Evolutionary conservation across 2,888 invertebrate genomes (phyloP), one percentile per base, ranked within the genome.

Genomic region (Tetragnatha montana): DNA sequence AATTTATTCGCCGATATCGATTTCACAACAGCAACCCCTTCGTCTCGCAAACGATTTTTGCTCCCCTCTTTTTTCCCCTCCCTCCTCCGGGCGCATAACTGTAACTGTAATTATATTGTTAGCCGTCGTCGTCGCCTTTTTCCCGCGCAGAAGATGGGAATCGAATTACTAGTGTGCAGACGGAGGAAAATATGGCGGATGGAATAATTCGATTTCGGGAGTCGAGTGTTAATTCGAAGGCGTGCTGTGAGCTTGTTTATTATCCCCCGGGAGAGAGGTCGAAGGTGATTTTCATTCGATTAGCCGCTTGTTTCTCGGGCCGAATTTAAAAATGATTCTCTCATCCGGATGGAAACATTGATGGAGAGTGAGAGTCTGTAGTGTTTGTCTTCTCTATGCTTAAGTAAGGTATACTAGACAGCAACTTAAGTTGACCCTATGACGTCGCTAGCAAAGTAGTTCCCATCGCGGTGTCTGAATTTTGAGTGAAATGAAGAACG

Each of bases 1-100:
- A 81, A 87, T 87, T 87, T 75, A 81, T 87, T 87, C 87, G 35
- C 71, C 80, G 47, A 81, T 87, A 87, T 87, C 81, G 87, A 87
- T 87, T 87, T 81, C 74, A 68, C 60, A 60, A 17, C 12, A 60
- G 21, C 35, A 21, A 19, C 19, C 73, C 21, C 35, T 73, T 73
- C 71, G 71, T 12, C 21, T 14, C 73, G 17, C 60, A 60, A 60
- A 17, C 60, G 60, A 17, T 17, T 60, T 60, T 60, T 60, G 14
- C 60, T 17, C 10, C 0, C 17, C 12, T 17, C 17, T 60, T 73
- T 73, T 35, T 73, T 73, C 35, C 35, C 73, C 8, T 21, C 14
- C 21, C 12, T 12, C 73, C 21, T 19, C 73, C 21, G 14, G 12
- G 60, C 14, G 60, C 60, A 60, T 60, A 60, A 60, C 60, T 60